phyloP scores from a whole-genome alignment of 1,140 invertebrate genomes.

The Habropoda laboriosa region DNA sequence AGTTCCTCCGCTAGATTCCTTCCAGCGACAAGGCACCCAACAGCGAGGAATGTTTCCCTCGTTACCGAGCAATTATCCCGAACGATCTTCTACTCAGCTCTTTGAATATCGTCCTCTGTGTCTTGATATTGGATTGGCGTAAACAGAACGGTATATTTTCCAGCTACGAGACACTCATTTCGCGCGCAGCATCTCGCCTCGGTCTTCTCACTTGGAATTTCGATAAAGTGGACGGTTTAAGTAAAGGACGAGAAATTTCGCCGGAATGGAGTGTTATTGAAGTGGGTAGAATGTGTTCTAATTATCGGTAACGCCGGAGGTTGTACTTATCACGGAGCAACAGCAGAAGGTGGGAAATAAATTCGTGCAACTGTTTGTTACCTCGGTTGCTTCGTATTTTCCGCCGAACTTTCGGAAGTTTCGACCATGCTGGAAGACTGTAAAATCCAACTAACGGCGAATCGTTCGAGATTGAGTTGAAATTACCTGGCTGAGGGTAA shows the following conservation, averaged over 20 bases:
- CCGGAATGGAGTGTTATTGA: slow-evolving; percentile 1
- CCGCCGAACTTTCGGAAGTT: background rate
- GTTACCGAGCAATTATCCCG: slow-evolving; percentile 18
- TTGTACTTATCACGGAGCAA: background rate
- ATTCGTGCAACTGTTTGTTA: background rate
- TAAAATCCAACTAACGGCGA: background rate
- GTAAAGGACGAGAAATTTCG: slow-evolving; percentile 5
- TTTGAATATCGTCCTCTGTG: background rate
- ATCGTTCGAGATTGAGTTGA: too few relatives aligned
- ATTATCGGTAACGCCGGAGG: background rate
- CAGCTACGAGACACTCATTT: background rate
- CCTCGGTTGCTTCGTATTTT: background rate
- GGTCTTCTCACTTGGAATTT: background rate
- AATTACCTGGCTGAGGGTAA: too few relatives aligned
- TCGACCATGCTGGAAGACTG: too few relatives aligned
- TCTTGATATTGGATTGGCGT: slow-evolving; percentile 13
- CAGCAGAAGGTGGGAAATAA: background rate
- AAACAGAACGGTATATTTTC: background rate
- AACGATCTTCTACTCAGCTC: background rate
- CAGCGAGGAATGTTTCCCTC: slow-evolving; percentile 16
- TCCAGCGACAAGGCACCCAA: background rate
- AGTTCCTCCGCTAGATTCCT: background rate
- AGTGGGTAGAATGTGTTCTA: background rate
- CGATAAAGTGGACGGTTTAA: background rate
- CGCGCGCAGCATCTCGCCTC: too few relatives aligned